A percentile compares a stretch with the other conserved stretches of the same genome.
These are phyloP conservation scores for Electrona antarctica DNA, from an alignment of 2,113 vertebrate genomes.

Conservation along the genomic window DNA sequence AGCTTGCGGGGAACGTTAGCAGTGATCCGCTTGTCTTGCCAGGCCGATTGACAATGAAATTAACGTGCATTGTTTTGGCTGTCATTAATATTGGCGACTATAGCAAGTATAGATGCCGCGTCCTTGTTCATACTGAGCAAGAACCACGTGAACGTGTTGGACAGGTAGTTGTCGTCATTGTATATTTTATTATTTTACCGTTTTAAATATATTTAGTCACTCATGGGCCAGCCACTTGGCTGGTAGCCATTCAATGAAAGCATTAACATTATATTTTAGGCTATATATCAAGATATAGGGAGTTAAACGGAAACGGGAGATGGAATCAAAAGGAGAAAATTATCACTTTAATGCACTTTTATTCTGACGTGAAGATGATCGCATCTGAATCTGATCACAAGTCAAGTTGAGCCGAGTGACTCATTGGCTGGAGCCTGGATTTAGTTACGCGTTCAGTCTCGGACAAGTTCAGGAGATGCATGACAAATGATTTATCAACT, in stretches of 20 bases:
- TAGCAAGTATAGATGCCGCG: no score
- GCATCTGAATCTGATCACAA: no score
- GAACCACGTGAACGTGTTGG: background rate
- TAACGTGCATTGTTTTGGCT: background rate
- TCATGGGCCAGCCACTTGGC: constrained; percentile 17
- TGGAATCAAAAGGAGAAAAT: no score
- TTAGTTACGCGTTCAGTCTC: no score
- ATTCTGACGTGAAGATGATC: no score
- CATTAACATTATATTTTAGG: background rate
- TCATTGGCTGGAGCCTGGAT: no score
- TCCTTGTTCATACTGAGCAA: accelerated
- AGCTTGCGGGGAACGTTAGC: constrained; percentile 34
- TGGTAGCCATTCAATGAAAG: constrained; percentile 7
- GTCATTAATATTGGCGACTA: no score
- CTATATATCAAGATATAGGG: background rate
- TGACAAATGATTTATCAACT: no score
- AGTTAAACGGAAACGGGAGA: no score
- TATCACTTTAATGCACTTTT: no score
- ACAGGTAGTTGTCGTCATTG: background rate
- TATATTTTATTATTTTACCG: constrained; percentile 16
- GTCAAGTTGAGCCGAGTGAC: no score
- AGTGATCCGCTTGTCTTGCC: constrained; percentile 9
- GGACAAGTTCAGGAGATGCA: no score
- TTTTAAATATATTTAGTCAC: background rate
- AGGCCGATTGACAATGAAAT: constrained; percentile 31